phyloP scores from a whole-genome alignment of 2,888 invertebrate genomes.

The Charanyca ferruginea region DNA sequence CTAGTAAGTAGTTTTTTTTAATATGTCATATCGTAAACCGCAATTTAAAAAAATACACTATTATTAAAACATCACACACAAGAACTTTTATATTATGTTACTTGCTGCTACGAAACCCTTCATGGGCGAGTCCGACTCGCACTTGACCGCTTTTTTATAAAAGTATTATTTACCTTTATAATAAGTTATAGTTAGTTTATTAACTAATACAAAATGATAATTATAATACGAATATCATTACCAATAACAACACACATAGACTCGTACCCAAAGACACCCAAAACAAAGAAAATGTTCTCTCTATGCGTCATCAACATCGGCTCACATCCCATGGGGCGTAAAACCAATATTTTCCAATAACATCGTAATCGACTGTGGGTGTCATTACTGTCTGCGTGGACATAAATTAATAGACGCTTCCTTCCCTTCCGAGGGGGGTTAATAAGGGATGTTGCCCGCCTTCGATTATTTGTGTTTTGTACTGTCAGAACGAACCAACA shows the following conservation, averaged over 20 bases:
- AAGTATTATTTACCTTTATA: too few species aligned
- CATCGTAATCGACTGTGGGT: constrained; percentile 82
- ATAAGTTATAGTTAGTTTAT: too few species aligned
- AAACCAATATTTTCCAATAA: constrained; percentile 88
- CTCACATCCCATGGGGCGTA: constrained; percentile 66
- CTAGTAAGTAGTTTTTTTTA: too few species aligned
- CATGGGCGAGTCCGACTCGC: too few species aligned
- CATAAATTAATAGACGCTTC: constrained; percentile 88
- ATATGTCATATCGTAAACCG: too few species aligned
- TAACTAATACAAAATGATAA: too few species aligned
- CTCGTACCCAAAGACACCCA: not conserved
- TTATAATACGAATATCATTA: not conserved
- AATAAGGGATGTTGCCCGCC: constrained; percentile 59
- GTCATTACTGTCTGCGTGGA: constrained; percentile 88
- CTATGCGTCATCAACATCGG: constrained; percentile 38
- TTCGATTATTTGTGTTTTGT: constrained; percentile 58
- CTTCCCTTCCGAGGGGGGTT: constrained; percentile 62
- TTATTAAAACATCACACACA: too few species aligned
- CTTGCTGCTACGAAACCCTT: too few species aligned
- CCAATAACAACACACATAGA: too few species aligned
- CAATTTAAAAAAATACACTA: too few species aligned
- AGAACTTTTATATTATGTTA: too few species aligned
- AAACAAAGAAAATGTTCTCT: constrained; percentile 11
- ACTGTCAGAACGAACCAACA: not conserved
- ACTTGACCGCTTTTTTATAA: too few species aligned